phyloP scores from a whole-genome alignment of 2,113 vertebrate species.

The Hypanus sabinus region DNA sequence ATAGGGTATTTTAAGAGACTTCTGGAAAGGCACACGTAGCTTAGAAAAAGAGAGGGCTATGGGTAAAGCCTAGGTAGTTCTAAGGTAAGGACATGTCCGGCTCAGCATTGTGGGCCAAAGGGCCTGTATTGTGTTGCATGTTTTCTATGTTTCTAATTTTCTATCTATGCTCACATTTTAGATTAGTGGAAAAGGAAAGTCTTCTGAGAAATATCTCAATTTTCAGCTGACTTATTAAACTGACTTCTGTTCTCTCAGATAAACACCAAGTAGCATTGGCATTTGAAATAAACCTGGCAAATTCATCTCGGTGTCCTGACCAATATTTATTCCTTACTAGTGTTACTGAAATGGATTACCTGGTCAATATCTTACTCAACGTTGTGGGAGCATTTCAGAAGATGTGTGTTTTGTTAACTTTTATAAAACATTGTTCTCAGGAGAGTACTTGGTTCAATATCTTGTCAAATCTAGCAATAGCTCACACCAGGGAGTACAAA shows the following conservation, averaged over 20 bases:
- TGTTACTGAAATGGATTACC: not conserved
- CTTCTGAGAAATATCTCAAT: not conserved
- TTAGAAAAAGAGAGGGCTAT: no score
- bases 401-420: not conserved
- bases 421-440: not conserved
- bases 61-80: no score
- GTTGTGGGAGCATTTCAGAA: not conserved
- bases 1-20: no score
- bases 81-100: no score
- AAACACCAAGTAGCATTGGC: not conserved
- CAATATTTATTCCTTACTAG: not conserved
- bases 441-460: not conserved
- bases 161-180: not conserved
- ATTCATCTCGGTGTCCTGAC: not conserved
- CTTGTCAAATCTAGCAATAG: no score
- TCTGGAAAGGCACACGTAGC: no score
- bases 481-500: no score
- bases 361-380: not conserved
- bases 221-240: not conserved
- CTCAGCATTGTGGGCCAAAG: no score
- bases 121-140: no score
- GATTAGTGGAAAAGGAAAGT: not conserved
- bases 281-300: not conserved
- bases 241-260: not conserved
- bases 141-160: no score